phyloP scores from a whole-genome alignment of 2,797 vertebrate species.

The Podarcis lilfordi region DNA sequence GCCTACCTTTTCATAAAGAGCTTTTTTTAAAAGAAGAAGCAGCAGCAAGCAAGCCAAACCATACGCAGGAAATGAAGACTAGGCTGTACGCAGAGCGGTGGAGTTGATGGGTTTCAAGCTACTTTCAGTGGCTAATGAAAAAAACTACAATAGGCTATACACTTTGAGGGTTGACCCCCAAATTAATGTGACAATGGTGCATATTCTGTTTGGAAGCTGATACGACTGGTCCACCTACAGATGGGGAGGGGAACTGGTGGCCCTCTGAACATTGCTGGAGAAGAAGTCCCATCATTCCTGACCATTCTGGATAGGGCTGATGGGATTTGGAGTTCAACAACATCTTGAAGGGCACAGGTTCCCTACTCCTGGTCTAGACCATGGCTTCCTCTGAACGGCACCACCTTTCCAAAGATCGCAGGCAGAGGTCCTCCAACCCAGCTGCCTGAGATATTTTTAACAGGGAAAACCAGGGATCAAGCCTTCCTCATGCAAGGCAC shows the following conservation, averaged over 20 bases:
- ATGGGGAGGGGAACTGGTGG: background rate
- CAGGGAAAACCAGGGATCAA: no score
- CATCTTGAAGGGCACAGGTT: no score
- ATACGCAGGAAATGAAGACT: background rate
- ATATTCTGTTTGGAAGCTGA: background rate
- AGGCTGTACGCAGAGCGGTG: background rate
- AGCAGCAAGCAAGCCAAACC: background rate
- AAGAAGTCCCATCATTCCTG: no score
- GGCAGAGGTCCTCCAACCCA: background rate
- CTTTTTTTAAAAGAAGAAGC: background rate
- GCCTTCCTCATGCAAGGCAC: background rate
- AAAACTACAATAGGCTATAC: background rate
- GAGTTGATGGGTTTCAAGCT: background rate
- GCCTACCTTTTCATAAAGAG: background rate
- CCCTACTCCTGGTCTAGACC: no score
- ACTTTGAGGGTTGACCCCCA: background rate
- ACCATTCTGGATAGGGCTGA: no score
- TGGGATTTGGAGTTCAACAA: no score
- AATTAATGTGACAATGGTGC: background rate
- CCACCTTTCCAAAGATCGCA: background rate
- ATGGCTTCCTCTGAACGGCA: background rate
- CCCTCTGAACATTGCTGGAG: no score
- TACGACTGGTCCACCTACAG: background rate
- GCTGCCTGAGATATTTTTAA: background rate
- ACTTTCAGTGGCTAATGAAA: background rate